Conservation (phyloP, 1,140 invertebrate genomes). For the Neotoxoptera formosana region DNA sequence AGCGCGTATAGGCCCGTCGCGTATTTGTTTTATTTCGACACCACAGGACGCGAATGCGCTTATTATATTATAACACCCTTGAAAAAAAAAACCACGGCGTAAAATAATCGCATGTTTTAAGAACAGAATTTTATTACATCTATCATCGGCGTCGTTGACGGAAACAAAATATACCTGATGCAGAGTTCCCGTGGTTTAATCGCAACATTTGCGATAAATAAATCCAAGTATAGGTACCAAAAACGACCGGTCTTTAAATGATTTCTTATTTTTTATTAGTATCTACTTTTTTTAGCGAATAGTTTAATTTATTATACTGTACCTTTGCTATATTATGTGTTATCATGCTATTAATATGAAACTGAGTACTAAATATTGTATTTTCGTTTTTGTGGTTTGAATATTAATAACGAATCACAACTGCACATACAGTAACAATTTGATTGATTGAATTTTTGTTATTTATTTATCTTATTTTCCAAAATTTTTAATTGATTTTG, state of each 20-base stretch:
- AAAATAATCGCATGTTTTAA: neutral
- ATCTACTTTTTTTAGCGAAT: neutral
- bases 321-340: too few relatives aligned
- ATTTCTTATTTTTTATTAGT: neutral
- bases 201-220: neutral
- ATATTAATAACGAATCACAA: too few relatives aligned
- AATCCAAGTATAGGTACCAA: neutral
- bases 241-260: neutral
- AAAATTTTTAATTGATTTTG: too few relatives aligned
- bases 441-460: too few relatives aligned
- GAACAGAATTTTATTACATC: neutral
- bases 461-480: too few relatives aligned
- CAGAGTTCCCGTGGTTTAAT: neutral
- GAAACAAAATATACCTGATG: neutral
- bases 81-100: neutral
- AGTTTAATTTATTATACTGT: too few relatives aligned
- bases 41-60: neutral
- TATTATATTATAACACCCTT: neutral
- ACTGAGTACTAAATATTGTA: too few relatives aligned
- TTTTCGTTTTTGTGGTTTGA: too few relatives aligned
- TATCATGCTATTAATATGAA: too few relatives aligned
- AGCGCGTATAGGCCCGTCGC: neutral
- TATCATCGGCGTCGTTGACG: neutral
- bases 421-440: too few relatives aligned
- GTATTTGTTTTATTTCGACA: neutral